A percentile compares a stretch with the other conserved stretches of the same genome.
These are phyloP conservation scores for Leistus spinibarbis DNA, from an alignment of 2,888 invertebrate genomes.

Conservation along the genomic window DNA sequence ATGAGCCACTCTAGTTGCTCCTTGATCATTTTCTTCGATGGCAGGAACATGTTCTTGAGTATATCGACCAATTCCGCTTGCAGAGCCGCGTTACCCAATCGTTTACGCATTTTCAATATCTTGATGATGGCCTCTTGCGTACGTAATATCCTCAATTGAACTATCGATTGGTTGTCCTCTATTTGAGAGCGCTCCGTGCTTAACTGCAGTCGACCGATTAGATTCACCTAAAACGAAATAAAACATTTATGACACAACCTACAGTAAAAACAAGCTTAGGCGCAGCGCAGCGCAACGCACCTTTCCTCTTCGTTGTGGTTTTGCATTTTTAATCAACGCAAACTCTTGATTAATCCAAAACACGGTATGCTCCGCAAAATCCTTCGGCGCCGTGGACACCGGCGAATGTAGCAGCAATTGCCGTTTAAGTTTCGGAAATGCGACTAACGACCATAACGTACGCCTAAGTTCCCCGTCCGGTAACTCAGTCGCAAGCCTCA, in stretches of 20 bases:
- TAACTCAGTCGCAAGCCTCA: conserved; percentile 93
- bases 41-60: conserved; percentile 98
- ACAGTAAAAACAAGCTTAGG: not conserved
- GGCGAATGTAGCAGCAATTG: conserved; percentile 88
- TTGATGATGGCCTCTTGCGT: conserved; percentile 98
- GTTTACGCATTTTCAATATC: conserved; percentile 97
- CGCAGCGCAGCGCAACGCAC: conserved; percentile 48
- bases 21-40: conserved; percentile 99
- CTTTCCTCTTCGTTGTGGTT: conserved; percentile 92
- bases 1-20: conserved; percentile 99
- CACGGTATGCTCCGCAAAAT: conserved; percentile 88
- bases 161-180: conserved; percentile 98
- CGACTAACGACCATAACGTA: conserved; percentile 94
- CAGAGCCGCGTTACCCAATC: conserved; percentile 90
- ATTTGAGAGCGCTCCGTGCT: conserved; percentile 94
- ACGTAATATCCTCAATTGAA: conserved; percentile 92
- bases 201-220: conserved; percentile 93
- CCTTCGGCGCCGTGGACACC: conserved; percentile 84
- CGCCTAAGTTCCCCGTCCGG: conserved; percentile 94
- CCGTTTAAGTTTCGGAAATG: conserved; percentile 94
- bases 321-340: conserved; percentile 91
- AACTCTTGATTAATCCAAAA: conserved; percentile 99
- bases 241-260: conserved; percentile 7
- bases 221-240: conserved; percentile 69
- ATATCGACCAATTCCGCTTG: conserved; percentile 98